Evolutionary conservation across 1,140 invertebrate genomes (phyloP), one percentile per base, ranked within the genome.

Genomic region (Cylas formicarius): DNA sequence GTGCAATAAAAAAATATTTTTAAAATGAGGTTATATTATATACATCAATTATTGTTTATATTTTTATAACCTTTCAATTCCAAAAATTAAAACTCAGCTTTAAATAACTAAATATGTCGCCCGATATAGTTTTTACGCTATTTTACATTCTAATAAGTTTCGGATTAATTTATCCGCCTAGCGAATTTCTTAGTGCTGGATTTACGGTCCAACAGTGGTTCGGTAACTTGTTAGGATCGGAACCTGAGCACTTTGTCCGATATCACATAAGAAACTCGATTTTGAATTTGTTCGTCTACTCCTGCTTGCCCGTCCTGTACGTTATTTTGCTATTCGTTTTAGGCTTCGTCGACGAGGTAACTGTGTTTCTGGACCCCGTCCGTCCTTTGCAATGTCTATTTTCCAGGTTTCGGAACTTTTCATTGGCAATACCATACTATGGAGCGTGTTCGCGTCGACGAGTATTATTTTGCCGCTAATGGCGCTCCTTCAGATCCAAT

Each of bases 151-250:
- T 86, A 37, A 69, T 85, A 26, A 74, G 76, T 19, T 71, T 77
- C 55, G 82, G 81, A 56, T 72, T 86, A 13, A 64, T 87, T 34
- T 84, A 83, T 68, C 83, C 82, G 16, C 83, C 83, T 0, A 74
- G 72, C 9, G 84, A 86, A 65, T 86, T 86, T 53, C 71, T 82
- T 10, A 76, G 81, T 5, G 73, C 80, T 32, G 84, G 84, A 3
- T 68, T 88, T 39, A 86, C 83, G 0, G 76, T 86, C 32, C 72
- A 80, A 48, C 72, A 73, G 52, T 41, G 86, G 28, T 84, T 85
- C 53, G 67, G 74, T 2, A 65, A 59, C 21, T 73, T 72, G 48
- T 68, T 87, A 18, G 82, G 81, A 1, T 78, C 74, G 22, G 82
- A 86, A 65, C 73, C 75, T 56, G 68, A 77, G 32, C 68, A 76